A percentile compares a stretch with the other conserved stretches of the same genome.
Evolutionary conservation across 2,888 invertebrate species (phyloP).

Genomic region (Melinaea marsaeus): DNA sequence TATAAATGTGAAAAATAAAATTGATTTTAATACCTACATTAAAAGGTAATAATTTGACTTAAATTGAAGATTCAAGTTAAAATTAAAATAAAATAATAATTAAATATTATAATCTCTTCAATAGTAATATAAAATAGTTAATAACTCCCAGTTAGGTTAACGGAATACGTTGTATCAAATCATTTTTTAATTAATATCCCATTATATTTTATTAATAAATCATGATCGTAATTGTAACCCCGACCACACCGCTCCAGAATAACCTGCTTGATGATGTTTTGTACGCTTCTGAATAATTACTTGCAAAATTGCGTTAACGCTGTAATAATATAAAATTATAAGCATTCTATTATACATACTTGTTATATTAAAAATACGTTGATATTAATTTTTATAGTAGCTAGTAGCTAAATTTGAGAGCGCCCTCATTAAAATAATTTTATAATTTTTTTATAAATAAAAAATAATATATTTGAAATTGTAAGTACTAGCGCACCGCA

Average conservation of each 20-base stretch:
- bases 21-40: no score
- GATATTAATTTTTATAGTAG: neutral
- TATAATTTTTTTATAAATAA: no score
- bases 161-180: slow-evolving; percentile 1
- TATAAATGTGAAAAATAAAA: no score
- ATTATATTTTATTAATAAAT: slow-evolving; percentile 11
- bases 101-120: neutral
- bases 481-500: slow-evolving; percentile 8
- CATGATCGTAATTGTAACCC: slow-evolving; percentile 13
- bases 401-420: no score
- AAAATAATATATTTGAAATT: no score
- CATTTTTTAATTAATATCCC: neutral
- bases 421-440: no score
- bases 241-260: neutral
- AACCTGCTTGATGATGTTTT: slow-evolving; percentile 5
- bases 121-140: neutral
- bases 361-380: neutral
- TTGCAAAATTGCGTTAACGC: slow-evolving; percentile 2
- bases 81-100: slow-evolving; percentile 5
- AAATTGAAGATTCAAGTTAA: neutral
- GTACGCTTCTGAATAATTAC: slow-evolving; percentile 10
- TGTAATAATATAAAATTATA: slow-evolving; percentile 1
- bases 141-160: neutral
- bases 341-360: neutral
- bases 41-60: neutral